Conservation (phyloP, 2,113 vertebrate species). For the Rattus norvegicus region DNA sequence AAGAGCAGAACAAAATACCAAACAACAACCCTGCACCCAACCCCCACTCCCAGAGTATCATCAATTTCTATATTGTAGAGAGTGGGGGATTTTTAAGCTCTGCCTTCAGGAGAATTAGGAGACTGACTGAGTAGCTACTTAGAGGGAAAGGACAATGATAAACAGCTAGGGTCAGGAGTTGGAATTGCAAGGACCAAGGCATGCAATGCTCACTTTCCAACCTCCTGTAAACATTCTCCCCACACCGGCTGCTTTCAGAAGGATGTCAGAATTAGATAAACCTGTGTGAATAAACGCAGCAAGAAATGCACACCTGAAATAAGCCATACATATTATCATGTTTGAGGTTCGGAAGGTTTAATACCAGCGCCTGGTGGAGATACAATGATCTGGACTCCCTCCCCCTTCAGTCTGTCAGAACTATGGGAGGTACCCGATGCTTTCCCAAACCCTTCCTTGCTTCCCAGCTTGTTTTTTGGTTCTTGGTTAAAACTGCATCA, state of each 20-base stretch:
- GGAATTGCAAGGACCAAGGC: background rate
- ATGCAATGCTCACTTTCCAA: too few species aligned
- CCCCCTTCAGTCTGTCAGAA: background rate
- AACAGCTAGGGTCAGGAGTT: background rate
- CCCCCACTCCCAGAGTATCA: background rate
- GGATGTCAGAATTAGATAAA: background rate
- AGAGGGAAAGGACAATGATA: slow-evolving; percentile 28
- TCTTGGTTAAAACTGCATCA: background rate
- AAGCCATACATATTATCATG: background rate
- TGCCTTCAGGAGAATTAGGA: background rate
- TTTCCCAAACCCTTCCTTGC: background rate
- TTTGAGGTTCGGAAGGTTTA: background rate
- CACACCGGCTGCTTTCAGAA: background rate
- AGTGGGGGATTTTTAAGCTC: background rate
- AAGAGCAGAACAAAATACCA: background rate
- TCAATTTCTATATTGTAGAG: slow-evolving; percentile 12
- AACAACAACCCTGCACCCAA: background rate
- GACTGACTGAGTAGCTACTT: background rate
- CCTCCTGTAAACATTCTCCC: background rate
- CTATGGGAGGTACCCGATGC: slow-evolving; percentile 12
- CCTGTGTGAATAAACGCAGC: background rate
- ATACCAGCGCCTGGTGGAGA: background rate
- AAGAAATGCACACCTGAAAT: background rate
- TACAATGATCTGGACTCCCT: background rate
- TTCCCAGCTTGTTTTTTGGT: background rate